A percentile compares a stretch with the other conserved stretches of the same genome.
Conservation (phyloP, 2,113 vertebrate genomes). For the Etheostoma spectabile region DNA sequence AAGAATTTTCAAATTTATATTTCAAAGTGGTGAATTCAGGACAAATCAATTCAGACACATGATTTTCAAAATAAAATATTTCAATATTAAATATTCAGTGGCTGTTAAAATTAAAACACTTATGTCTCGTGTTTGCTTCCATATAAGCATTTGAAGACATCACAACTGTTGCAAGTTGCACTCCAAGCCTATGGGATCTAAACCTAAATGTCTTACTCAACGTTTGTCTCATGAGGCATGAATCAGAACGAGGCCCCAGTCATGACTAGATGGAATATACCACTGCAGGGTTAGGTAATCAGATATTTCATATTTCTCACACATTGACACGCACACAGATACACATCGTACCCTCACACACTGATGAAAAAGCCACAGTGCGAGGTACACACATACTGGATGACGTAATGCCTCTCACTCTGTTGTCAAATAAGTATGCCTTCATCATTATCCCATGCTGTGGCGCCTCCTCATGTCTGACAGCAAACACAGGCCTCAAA, state of each 20-base stretch:
- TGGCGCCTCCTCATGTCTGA: conserved; percentile 47
- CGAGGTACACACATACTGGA: conserved; percentile 16
- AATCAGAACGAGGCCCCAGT: not conserved
- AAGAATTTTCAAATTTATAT: no score
- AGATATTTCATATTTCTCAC: not conserved
- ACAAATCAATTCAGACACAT: no score
- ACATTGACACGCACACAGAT: not conserved
- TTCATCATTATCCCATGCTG: conserved; percentile 39
- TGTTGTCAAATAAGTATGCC: conserved; percentile 47
- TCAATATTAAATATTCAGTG: no score
- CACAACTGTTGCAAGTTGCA: not conserved
- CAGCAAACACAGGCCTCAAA: conserved; percentile 37
- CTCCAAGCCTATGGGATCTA: not conserved
- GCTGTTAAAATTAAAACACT: no score
- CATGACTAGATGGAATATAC: conserved; percentile 43
- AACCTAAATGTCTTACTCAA: not conserved
- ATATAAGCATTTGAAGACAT: no score
- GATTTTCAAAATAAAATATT: no score
- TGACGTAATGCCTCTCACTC: conserved; percentile 33
- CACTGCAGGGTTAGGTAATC: not conserved
- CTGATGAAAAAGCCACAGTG: conserved; percentile 14
- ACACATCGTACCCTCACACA: not conserved
- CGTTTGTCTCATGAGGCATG: not conserved
- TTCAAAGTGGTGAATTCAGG: no score
- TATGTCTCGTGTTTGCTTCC: no score